These are phyloP conservation scores for Thyatira batis DNA, from an alignment of 2,888 invertebrate species.

Conservation along the genomic window DNA sequence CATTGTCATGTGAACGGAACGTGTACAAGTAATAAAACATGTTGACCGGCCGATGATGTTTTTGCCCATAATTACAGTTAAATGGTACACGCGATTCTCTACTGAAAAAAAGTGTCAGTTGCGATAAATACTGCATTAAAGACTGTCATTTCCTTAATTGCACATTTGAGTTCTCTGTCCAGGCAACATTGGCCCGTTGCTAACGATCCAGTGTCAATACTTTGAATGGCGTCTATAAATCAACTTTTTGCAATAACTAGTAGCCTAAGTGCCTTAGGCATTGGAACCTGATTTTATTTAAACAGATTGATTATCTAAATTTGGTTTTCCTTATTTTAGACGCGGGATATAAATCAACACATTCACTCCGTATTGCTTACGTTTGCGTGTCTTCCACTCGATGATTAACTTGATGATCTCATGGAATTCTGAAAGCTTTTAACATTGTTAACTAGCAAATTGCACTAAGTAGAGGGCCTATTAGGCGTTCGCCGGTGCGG, in stretches of 20 bases:
- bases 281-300: background rate
- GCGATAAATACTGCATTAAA: slow-evolving; percentile 12
- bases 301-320: background rate
- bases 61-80: slow-evolving; percentile 16
- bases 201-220: background rate
- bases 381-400: slow-evolving; percentile 1
- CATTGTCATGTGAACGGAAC: background rate
- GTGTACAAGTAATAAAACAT: background rate
- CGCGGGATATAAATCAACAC: background rate
- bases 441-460: slow-evolving; percentile 27
- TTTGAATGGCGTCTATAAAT: background rate
- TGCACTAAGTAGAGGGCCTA: slow-evolving; percentile 40
- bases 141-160: slow-evolving; percentile 16
- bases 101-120: slow-evolving; percentile 1
- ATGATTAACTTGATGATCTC: slow-evolving; percentile 23
- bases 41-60: background rate
- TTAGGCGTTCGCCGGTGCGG: slow-evolving; percentile 43
- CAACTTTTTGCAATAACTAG: background rate
- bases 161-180: background rate
- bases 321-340: background rate
- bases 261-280: background rate
- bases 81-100: slow-evolving; percentile 18
- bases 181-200: background rate
- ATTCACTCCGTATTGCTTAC: background rate
- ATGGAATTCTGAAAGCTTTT: slow-evolving; percentile 22